These are phyloP conservation scores for Calypte anna DNA, from an alignment of 2,113 vertebrate species.

Conservation along the genomic window DNA sequence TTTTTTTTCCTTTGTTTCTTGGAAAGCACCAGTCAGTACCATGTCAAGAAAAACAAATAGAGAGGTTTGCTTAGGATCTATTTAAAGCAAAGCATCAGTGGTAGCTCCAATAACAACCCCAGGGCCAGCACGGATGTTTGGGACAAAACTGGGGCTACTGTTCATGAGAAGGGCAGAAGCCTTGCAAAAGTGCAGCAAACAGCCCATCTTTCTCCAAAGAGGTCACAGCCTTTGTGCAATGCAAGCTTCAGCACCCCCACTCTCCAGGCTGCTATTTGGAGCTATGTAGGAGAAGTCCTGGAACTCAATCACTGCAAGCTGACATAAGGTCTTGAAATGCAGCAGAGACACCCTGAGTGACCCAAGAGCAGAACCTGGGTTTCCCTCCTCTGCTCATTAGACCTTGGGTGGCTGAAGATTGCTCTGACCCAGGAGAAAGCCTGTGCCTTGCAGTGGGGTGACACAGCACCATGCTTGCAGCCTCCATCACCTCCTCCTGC, in stretches of 20 bases:
- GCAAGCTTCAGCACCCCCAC: background rate
- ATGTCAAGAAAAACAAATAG: slow-evolving; percentile 80
- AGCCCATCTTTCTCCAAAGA: background rate
- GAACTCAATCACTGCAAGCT: background rate
- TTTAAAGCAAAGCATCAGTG: slow-evolving; percentile 66
- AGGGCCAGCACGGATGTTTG: background rate
- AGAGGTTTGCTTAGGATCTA: slow-evolving; percentile 71
- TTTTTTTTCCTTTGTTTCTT: slow-evolving; percentile 73
- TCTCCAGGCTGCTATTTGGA: background rate
- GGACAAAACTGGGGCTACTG: slow-evolving; percentile 38
- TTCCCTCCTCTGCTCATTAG: background rate
- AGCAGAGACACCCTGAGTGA: background rate
- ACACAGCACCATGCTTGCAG: fast-evolving
- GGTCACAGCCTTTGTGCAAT: background rate
- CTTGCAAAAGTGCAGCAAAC: background rate
- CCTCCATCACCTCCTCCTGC: fast-evolving
- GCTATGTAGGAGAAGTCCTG: background rate
- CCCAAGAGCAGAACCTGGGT: background rate
- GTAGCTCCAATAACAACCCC: slow-evolving; percentile 58
- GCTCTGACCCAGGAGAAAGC: background rate
- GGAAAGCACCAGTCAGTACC: slow-evolving; percentile 76
- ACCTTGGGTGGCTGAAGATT: background rate
- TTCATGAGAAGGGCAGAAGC: background rate
- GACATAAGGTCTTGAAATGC: background rate
- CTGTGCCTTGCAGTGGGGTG: background rate